Conservation (phyloP, 2,797 vertebrate genomes). For the Chiloscyllium punctatum region DNA sequence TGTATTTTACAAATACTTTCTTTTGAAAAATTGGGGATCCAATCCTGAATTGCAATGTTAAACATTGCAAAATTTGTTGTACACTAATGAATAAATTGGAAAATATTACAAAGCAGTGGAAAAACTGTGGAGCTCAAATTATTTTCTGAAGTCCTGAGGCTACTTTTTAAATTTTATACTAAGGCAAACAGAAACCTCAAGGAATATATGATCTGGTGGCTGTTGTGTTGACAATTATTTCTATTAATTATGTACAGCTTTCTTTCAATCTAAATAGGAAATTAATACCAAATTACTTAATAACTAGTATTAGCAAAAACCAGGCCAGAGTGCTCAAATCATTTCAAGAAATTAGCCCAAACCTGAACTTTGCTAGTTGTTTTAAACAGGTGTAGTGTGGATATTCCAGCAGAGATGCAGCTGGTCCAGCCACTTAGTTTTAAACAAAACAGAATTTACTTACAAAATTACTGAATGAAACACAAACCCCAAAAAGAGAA, state of each 20-base stretch:
- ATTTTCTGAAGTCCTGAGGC: background rate
- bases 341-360: too few relatives aligned
- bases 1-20: background rate
- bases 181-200: background rate
- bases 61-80: background rate
- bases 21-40: background rate
- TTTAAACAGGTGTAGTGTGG: too few relatives aligned
- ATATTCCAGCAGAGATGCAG: too few relatives aligned
- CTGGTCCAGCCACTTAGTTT: too few relatives aligned
- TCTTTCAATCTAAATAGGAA: background rate
- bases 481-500: too few relatives aligned
- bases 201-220: background rate
- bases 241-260: background rate
- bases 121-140: background rate
- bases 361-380: too few relatives aligned
- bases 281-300: background rate
- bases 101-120: background rate
- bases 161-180: background rate
- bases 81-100: background rate
- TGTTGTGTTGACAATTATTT: background rate
- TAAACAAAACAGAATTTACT: too few relatives aligned
- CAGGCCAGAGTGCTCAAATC: too few relatives aligned
- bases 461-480: too few relatives aligned
- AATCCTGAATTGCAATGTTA: background rate
- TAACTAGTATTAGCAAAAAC: background rate